Evolutionary conservation across 2,113 vertebrate genomes (phyloP).

Genomic region (Macroglossus sobrinus): DNA sequence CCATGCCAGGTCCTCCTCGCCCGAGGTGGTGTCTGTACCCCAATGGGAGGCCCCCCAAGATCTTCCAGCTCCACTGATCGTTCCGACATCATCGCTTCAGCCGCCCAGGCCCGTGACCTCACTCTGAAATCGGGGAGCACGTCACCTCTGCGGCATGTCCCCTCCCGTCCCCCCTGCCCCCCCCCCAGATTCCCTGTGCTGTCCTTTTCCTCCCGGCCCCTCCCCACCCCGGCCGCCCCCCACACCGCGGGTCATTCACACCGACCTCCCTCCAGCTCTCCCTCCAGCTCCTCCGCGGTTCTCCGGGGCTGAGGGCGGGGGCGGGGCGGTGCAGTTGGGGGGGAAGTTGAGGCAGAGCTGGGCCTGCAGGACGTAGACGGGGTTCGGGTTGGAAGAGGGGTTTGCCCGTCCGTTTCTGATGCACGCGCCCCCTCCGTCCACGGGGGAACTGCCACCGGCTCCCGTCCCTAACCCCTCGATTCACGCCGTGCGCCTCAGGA

Average conservation of each 20-base stretch:
- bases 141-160: neutral
- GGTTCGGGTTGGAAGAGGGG: neutral
- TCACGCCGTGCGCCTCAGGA: neutral
- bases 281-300: neutral
- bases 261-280: fast-evolving
- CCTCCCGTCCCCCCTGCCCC: too few relatives aligned
- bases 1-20: neutral
- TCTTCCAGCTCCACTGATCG: neutral
- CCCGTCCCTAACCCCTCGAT: neutral
- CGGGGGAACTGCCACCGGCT: fast-evolving
- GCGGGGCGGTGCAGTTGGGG: neutral
- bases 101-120: neutral
- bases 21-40: fast-evolving
- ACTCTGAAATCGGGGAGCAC: neutral
- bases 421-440: neutral
- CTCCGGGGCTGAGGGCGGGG: neutral
- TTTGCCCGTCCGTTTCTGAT: neutral
- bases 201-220: fast-evolving
- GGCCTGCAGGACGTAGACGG: too few relatives aligned
- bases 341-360: neutral
- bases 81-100: neutral
- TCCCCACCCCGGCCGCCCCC: too few relatives aligned
- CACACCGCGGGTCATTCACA: neutral
- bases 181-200: fast-evolving
- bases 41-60: fast-evolving